Evolutionary conservation across 2,888 invertebrate species (phyloP).

Genomic region (Rugalucina vietnamica): DNA sequence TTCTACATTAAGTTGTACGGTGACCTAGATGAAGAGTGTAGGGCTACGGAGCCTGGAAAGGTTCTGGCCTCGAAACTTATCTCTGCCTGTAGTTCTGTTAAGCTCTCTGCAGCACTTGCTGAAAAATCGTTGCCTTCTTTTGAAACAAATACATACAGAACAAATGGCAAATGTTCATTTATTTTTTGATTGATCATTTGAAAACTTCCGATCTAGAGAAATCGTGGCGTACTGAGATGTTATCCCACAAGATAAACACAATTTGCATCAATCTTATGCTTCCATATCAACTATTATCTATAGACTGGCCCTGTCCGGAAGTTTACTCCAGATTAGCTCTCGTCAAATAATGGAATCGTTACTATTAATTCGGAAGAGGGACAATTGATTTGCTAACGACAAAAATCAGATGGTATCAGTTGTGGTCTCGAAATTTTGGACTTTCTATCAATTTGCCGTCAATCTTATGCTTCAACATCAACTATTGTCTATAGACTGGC

Average conservation of each 20-base stretch:
- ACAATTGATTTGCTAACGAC: not conserved
- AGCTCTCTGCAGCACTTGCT: too few species aligned
- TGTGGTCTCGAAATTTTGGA: not conserved
- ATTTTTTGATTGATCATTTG: not conserved
- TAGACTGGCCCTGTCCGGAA: constrained; percentile 5
- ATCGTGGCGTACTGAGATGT: not conserved
- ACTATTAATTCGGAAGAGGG: not conserved
- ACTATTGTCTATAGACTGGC: too few species aligned
- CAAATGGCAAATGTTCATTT: not conserved
- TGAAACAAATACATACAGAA: not conserved
- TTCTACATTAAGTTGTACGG: too few species aligned
- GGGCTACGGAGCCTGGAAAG: too few species aligned
- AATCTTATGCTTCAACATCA: too few species aligned
- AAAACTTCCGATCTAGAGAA: not conserved
- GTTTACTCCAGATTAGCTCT: not conserved
- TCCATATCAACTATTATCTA: not conserved
- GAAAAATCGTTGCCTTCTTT: too few species aligned
- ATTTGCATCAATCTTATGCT: constrained; percentile 9
- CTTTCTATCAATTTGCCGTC: too few species aligned
- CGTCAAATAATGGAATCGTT: not conserved
- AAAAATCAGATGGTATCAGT: not conserved
- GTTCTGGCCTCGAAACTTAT: too few species aligned
- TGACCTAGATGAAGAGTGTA: too few species aligned
- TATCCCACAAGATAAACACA: not conserved
- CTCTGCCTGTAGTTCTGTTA: too few species aligned